A percentile compares a stretch with the other conserved stretches of the same genome.
Evolutionary conservation across 2,888 invertebrate species (phyloP).

Genomic region (Erpobdella octoculata): DNA sequence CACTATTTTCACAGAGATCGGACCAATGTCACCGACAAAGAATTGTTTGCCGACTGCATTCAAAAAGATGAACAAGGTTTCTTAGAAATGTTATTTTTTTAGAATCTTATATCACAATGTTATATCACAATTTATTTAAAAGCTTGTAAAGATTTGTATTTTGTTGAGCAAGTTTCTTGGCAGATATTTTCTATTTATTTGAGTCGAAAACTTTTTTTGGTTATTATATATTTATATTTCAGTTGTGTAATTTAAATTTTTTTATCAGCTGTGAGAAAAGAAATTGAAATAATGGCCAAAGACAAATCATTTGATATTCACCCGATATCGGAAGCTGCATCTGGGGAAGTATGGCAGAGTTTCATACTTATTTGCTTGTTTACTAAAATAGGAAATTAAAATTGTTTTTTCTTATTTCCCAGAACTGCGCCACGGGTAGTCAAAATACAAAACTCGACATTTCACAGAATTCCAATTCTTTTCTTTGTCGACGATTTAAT

Average conservation of each 20-base stretch:
- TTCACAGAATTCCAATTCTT: slow-evolving; percentile 32
- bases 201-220: background rate
- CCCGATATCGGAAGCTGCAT: too few relatives aligned
- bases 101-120: background rate
- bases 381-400: background rate
- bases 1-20: slow-evolving; percentile 81
- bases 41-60: slow-evolving; percentile 93
- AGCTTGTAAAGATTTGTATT: too few relatives aligned
- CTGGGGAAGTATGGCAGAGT: too few relatives aligned
- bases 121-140: too few relatives aligned
- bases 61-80: slow-evolving; percentile 75
- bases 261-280: too few relatives aligned
- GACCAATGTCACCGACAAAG: slow-evolving; percentile 57
- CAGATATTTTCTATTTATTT: background rate
- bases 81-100: background rate
- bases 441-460: background rate
- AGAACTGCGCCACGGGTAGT: slow-evolving; percentile 29
- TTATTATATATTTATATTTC: too few relatives aligned
- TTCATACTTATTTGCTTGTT: too few relatives aligned
- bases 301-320: too few relatives aligned
- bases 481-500: slow-evolving; percentile 87
- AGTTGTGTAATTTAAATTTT: too few relatives aligned
- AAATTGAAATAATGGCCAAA: too few relatives aligned
- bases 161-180: background rate
- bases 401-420: background rate